Base-by-base conservation (phyloP, 1,140 invertebrate species). In the Steinernema feltiae region DNA sequence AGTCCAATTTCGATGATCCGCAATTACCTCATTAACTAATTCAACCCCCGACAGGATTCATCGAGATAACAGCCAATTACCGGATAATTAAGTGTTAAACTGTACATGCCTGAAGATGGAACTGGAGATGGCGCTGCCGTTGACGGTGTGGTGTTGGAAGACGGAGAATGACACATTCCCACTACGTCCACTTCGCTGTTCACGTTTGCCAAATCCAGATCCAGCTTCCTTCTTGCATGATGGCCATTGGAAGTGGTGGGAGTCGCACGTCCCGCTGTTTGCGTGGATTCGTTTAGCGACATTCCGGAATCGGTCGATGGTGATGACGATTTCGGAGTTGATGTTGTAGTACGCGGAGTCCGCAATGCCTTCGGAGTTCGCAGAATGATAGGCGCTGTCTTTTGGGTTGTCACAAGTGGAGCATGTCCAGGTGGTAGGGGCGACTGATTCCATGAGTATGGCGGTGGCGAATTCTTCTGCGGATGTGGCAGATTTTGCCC, bases 11-110 rank as follows among this genome's bases (percentile, higher is more conserved):
- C 7, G 41, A 46, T n/a, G 53, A 63, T 3, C 53, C 53, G 12
- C 24, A 63, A 63, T 63, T 63, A 63, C 15, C 53, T 27, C 53
- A 63, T 63, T 63, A 63, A 63, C 53, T 41, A 41, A 41, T 18
- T 18, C 53, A 63, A 63, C 24, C 24, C 3, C 24, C 53, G n/a
- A n/a, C n/a, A n/a, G n/a, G n/a, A n/a, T n/a, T 7, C 15, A 63
- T 63, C 53, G 24, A 63, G 53, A 63, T 63, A 63, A 15, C 53
- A 63, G 24, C 24, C 53, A 63, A 63, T 63, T 63, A 63, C 53
- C 15, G 53, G 53, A 63, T 63, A 63, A 63, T 63, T 63, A 63
- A 63, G 53, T 17, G 24, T 12, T 63, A 63, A 63, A 63, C 53
- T 3, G 24, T 41, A 27, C 53, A 3, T 63, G 24, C 53, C 53